These are phyloP conservation scores for Brachypodius melanocephalos DNA, from an alignment of 2,113 vertebrate genomes.

Conservation along the genomic window DNA sequence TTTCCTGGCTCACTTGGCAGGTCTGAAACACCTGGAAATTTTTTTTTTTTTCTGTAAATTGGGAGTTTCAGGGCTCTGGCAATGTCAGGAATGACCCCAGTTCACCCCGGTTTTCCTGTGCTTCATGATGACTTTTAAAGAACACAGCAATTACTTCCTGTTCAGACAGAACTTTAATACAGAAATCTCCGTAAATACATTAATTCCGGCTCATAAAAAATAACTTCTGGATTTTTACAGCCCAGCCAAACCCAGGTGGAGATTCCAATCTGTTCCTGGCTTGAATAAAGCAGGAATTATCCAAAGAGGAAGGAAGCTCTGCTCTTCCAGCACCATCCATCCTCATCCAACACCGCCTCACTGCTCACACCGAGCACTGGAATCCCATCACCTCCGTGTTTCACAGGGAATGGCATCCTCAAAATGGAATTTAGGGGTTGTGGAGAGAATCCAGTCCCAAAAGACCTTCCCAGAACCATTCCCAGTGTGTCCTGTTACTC, in stretches of 20 bases:
- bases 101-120: neutral
- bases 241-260: neutral
- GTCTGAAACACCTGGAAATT: neutral
- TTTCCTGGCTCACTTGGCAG: neutral
- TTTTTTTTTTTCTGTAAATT: neutral
- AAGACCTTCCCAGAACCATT: neutral
- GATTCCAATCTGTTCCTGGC: neutral
- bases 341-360: neutral
- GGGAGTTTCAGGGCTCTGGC: neutral
- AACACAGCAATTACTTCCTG: neutral
- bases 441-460: neutral
- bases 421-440: neutral
- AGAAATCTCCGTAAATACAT: neutral
- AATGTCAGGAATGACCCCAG: neutral
- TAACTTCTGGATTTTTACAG: neutral
- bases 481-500: rapidly evolving
- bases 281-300: neutral
- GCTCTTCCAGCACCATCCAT: neutral
- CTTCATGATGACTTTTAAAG: neutral
- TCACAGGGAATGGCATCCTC: neutral
- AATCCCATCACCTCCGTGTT: neutral
- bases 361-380: neutral
- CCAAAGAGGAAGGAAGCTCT: neutral
- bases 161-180: neutral
- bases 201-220: neutral